Evolutionary conservation across 2,113 vertebrate species (phyloP), one percentile per base, ranked within the genome.

Genomic region (Himantopus leucocephalus): DNA sequence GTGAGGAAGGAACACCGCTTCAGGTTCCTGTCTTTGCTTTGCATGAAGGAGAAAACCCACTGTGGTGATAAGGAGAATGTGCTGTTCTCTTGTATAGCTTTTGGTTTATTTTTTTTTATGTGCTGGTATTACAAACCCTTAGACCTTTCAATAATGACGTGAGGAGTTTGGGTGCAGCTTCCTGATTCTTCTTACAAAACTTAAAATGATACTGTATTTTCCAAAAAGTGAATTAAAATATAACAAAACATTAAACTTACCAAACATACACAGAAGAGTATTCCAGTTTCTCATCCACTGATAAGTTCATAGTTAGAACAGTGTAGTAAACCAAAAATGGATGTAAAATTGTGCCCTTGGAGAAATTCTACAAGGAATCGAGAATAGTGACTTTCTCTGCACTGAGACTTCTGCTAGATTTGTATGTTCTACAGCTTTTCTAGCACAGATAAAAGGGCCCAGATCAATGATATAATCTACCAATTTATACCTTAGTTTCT

Each of bases 401-500:
- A 27, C 50, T 48, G 55, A 58, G 68, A 21, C 55, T 88, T 80
- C 50, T 47, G 58, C 45, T 78, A 34, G 60, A 35, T 79, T 89
- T 45, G 26, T 75, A 4, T 56, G 19, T 81, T 78, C n/a, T 67
- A 2, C 47, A 75, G 56, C 23, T 86, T 66, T 70, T 43, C 41
- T 71, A 84, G 80, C 60, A 50, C 32, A 34, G 50, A 84, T 50
- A 43, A 85, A 81, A 91, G 63, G 26, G n/a, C 55, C 55, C 45
- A 39, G 76, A 94, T 94, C 94, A 95, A 48, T 94, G 89, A 43
- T 96, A 78, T 6, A 82, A 91, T 95, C 86, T 78, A 63, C 90
- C 39, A 72, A 19, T 85, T 83, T 62, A 80, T 50, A 84, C 79
- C 32, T 80, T 59, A 37, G 47, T 79, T 95, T 86, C 91, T 96